Evolutionary conservation across 2,797 vertebrate species (phyloP).

Genomic region (Pantherophis alleghaniensis): DNA sequence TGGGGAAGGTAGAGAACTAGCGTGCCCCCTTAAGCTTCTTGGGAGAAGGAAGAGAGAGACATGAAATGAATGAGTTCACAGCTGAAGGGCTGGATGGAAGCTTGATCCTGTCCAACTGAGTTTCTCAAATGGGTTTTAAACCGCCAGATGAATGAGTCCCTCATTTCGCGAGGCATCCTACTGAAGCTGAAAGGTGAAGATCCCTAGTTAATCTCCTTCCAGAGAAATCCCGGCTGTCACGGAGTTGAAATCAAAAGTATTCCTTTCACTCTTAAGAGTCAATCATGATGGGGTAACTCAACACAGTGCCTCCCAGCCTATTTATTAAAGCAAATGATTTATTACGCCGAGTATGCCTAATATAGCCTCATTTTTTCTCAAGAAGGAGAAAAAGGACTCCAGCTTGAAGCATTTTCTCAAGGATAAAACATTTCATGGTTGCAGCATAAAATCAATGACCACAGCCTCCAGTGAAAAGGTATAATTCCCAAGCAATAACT

Average conservation of each 20-base stretch:
- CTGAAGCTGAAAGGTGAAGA: not conserved
- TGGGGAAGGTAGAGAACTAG: not conserved
- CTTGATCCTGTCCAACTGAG: not conserved
- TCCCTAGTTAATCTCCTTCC: not conserved
- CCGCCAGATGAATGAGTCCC: not conserved
- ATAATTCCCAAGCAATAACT: not conserved
- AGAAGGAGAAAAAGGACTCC: not conserved
- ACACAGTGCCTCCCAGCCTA: not conserved
- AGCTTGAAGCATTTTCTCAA: not conserved
- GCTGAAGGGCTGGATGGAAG: not conserved
- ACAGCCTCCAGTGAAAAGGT: not conserved
- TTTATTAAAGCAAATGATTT: conserved; percentile 19
- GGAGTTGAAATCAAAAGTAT: not conserved
- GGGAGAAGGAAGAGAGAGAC: not conserved
- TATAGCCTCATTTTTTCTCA: not conserved
- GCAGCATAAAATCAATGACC: not conserved
- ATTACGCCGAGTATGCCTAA: not conserved
- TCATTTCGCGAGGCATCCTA: not conserved
- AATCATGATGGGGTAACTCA: not conserved
- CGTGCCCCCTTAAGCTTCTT: not conserved
- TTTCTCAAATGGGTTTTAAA: conserved; percentile 4
- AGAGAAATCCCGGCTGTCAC: not conserved
- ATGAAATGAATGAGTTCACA: not conserved
- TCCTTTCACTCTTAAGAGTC: conserved; percentile 31
- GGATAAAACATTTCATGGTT: not conserved